Evolutionary conservation across 2,113 vertebrate species (phyloP).

Genomic region (Corythaixoides concolor): DNA sequence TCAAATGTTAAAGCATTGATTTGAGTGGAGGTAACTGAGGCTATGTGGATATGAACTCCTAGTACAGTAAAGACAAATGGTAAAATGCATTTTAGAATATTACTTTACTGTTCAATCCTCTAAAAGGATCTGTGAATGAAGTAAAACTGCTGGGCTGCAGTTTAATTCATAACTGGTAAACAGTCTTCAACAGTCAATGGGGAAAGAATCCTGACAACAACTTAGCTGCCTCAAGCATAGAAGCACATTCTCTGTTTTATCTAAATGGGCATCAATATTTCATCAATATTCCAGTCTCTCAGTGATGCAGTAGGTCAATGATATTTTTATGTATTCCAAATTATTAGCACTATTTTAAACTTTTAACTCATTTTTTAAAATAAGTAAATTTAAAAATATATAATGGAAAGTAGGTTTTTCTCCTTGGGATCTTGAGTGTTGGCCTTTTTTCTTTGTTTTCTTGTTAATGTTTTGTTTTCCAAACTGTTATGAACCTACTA

Average conservation of each 20-base stretch:
- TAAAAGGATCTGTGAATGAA: neutral
- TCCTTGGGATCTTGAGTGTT: neutral
- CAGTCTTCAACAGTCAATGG: neutral
- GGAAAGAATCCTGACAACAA: neutral
- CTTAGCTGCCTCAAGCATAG: neutral
- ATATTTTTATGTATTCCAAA: neutral
- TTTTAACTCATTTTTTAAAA: neutral
- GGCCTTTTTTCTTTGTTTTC: neutral
- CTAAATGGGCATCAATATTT: neutral
- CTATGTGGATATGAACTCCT: neutral
- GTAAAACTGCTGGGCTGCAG: neutral
- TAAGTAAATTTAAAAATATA: neutral
- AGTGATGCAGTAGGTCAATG: neutral
- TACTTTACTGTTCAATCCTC: neutral
- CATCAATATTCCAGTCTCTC: neutral
- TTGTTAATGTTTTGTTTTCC: neutral
- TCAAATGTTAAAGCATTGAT: conserved; percentile 2
- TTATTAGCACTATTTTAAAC: neutral
- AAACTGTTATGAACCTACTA: neutral
- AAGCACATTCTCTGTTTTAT: neutral
- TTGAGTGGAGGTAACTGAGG: neutral
- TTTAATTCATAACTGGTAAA: neutral
- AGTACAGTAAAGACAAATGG: neutral
- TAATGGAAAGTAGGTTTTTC: neutral
- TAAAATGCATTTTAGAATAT: conserved; percentile 21